Evolutionary conservation across 2,888 invertebrate genomes (phyloP), one percentile per base, ranked within the genome.

Genomic region (Macaria liturata): DNA sequence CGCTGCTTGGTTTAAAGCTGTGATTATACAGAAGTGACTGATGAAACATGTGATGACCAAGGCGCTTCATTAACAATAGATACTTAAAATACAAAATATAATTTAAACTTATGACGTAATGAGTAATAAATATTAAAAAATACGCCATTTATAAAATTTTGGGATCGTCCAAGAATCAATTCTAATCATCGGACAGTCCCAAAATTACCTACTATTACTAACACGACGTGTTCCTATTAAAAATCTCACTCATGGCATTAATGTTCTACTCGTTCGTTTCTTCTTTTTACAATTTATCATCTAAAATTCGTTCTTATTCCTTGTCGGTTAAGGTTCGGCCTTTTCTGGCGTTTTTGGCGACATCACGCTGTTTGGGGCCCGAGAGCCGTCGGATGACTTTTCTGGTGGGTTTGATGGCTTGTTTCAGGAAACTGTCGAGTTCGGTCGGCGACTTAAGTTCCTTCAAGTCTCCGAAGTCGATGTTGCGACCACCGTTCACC

Each of bases 81-180:
- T 65, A 60, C 59, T 57, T 66, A 64, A 57, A 62, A 65, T 67
- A 66, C 62, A 71, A 59, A 66, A 61, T 54, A 63, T 65, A 68
- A 66, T 59, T 66, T 64, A 67, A 64, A 59, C 68, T 63, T 62
- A 66, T 64, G 66, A 65, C 69, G 65, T 64, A 62, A 60, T 59
- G 50, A 59, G 54, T 64, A 65, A 64, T 62, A 67, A 67, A 65
- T 67, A 65, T 57, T 59, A 59, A 57, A 56, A 61, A 59, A 54
- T 65, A 75, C 73, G 75, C 79, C 77, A 75, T 69, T 68, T 49
- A 32, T 62, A 54, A 69, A 81, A 88, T 86, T 86, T 84, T 86
- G 91, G 84, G 78, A 87, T 74, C 86, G 90, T 91, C 90, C 86
- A 90, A 91, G 91, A 81, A 68, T 65, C 67, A 66, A 46, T 63